These are phyloP conservation scores for Drosophila hamatofila DNA, from an alignment of 2,888 invertebrate species.

Conservation along the genomic window DNA sequence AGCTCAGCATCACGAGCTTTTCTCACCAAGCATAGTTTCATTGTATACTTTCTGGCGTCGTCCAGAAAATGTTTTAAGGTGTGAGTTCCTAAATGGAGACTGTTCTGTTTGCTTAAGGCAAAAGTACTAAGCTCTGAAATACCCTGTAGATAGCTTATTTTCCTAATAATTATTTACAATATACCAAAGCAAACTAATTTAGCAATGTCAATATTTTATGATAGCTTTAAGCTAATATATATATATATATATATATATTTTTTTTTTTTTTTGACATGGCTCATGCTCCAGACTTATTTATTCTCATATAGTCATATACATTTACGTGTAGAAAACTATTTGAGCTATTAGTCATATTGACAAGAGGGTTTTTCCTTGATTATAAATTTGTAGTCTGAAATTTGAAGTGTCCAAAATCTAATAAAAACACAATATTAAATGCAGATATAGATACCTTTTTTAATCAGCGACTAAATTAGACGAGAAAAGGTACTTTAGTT, in stretches of 20 bases:
- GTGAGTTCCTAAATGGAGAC: neutral
- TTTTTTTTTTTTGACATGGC: too few species aligned
- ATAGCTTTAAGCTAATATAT: neutral
- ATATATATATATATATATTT: too few species aligned
- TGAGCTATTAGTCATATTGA: neutral
- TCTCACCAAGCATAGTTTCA: neutral
- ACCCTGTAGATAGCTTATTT: neutral
- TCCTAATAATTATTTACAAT: neutral
- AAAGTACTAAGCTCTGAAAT: too few species aligned
- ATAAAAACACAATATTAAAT: neutral
- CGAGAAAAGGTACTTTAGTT: conserved; percentile 6
- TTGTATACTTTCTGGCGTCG: conserved; percentile 37
- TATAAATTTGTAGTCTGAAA: too few species aligned
- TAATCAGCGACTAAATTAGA: neutral
- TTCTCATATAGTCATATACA: too few species aligned
- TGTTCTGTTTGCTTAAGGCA: too few species aligned
- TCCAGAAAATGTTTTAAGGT: neutral
- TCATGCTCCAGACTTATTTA: neutral
- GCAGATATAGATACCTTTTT: neutral
- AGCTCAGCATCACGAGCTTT: neutral
- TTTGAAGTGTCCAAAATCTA: too few species aligned
- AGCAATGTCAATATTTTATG: neutral
- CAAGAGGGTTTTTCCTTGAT: too few species aligned
- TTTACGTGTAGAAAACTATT: too few species aligned
- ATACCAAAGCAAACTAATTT: neutral